Percentiles rank a stretch among this genome's conserved stretches.
Conservation (phyloP, 1,140 invertebrate species). For the Orius insidiosus region DNA sequence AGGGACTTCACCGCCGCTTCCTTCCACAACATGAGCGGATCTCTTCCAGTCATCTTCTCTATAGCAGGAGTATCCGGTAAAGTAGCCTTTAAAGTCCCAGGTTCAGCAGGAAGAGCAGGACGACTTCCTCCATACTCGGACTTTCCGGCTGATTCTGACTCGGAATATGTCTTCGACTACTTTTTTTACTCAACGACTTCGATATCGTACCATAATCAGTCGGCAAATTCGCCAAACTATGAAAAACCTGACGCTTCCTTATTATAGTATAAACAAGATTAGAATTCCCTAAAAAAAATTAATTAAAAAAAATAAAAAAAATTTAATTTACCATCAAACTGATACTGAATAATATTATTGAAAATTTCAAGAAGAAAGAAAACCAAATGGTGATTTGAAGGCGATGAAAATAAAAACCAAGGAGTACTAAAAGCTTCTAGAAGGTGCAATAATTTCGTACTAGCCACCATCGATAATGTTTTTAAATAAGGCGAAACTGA, state of each 20-base stretch:
- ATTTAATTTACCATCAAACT: constrained; percentile 78
- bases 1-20: too few relatives aligned
- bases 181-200: constrained; percentile 56
- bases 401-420: constrained; percentile 94
- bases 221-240: constrained; percentile 86
- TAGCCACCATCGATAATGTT: constrained; percentile 96
- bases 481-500: constrained; percentile 97
- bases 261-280: constrained; percentile 99
- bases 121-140: constrained; percentile 62
- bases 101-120: constrained; percentile 74
- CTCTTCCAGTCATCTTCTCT: constrained; percentile 87
- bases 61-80: constrained; percentile 81
- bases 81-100: constrained; percentile 76
- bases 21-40: constrained; percentile 48
- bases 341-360: constrained; percentile 99
- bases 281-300: constrained; percentile 60
- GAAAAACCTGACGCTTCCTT: constrained; percentile 91
- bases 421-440: constrained; percentile 97
- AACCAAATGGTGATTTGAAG: constrained; percentile 93
- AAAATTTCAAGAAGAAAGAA: constrained; percentile 98
- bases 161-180: constrained; percentile 24
- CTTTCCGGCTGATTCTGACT: constrained; percentile 25
- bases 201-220: constrained; percentile 79
- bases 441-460: constrained; percentile 91
- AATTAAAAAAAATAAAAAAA: constrained; percentile 5